A percentile compares a stretch with the other conserved stretches of the same genome.
Conservation (phyloP, 2,888 invertebrate genomes). For the Osedax fenrisi region DNA sequence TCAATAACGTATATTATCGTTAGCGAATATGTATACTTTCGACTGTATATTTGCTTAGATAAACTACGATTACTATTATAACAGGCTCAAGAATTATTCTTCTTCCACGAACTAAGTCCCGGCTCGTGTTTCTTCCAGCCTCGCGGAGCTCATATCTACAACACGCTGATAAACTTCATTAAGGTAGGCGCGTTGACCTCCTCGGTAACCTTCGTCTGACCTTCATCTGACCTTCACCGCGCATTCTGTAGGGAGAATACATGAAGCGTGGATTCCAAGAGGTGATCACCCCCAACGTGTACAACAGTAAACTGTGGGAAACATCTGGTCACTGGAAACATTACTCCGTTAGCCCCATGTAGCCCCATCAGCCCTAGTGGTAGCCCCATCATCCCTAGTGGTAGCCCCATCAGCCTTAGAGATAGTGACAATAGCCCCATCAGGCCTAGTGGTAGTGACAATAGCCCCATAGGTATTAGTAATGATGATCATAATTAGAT, state of each 20-base stretch:
- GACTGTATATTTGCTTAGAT: too few relatives aligned
- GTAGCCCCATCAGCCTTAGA: too few relatives aligned
- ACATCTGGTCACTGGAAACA: slow-evolving; percentile 97
- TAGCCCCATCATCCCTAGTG: too few relatives aligned
- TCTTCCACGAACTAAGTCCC: slow-evolving; percentile 94
- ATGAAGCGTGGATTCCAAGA: slow-evolving; percentile 75
- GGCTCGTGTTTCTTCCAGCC: slow-evolving; percentile 98
- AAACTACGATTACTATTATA: too few relatives aligned
- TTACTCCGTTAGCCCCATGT: slow-evolving; percentile 64
- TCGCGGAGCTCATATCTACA: slow-evolving; percentile 88
- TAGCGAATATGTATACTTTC: too few relatives aligned
- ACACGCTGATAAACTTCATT: slow-evolving; percentile 76
- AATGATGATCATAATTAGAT: too few relatives aligned
- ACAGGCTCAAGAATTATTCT: slow-evolving; percentile 88
- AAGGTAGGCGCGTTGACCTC: slow-evolving; percentile 42
- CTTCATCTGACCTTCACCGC: background rate
- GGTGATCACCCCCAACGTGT: slow-evolving; percentile 88
- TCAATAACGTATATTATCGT: too few relatives aligned
- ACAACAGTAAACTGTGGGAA: slow-evolving; percentile 88
- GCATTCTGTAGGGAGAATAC: slow-evolving; percentile 59
- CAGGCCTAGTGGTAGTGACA: too few relatives aligned
- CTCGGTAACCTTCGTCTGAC: background rate
- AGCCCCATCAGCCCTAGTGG: too few relatives aligned
- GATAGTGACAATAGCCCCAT: too few relatives aligned
- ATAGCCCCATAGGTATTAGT: too few relatives aligned